Evolutionary conservation across 1,140 invertebrate genomes (phyloP).

Genomic region (Nebria ingens): DNA sequence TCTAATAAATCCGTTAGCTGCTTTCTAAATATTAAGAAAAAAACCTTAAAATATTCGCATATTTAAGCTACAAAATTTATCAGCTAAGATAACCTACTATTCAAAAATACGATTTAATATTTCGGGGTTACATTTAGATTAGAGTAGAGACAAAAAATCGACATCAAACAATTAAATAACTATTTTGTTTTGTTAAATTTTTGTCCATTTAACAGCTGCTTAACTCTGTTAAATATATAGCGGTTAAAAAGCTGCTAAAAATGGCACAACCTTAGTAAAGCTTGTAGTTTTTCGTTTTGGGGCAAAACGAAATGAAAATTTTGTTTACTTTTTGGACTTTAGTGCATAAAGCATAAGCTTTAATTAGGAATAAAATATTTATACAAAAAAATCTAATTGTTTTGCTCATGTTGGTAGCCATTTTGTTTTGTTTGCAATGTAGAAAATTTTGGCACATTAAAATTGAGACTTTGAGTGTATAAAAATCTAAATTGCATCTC

Average conservation of each 20-base stretch:
- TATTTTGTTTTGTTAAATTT: neutral
- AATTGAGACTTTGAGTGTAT: too few species aligned
- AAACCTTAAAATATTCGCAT: neutral
- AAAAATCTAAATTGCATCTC: too few species aligned
- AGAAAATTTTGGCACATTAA: too few species aligned
- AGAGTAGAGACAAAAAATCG: neutral
- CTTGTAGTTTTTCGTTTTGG: too few species aligned
- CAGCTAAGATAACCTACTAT: neutral
- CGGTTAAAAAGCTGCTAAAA: neutral
- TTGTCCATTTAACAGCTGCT: neutral
- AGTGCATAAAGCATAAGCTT: too few species aligned
- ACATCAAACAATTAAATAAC: neutral
- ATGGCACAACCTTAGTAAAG: neutral
- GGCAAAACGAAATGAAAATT: too few species aligned
- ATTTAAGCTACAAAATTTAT: neutral
- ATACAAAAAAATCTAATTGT: too few species aligned
- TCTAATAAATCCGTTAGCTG: neutral
- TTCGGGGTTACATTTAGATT: neutral
- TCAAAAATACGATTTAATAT: neutral
- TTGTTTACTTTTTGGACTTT: too few species aligned
- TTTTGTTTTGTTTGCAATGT: too few species aligned
- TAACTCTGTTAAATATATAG: neutral
- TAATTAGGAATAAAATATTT: too few species aligned
- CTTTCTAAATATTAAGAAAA: neutral
- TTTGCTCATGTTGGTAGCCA: too few species aligned